Conservation (phyloP, 2,888 invertebrate species). For the Marronus borbonicus region DNA sequence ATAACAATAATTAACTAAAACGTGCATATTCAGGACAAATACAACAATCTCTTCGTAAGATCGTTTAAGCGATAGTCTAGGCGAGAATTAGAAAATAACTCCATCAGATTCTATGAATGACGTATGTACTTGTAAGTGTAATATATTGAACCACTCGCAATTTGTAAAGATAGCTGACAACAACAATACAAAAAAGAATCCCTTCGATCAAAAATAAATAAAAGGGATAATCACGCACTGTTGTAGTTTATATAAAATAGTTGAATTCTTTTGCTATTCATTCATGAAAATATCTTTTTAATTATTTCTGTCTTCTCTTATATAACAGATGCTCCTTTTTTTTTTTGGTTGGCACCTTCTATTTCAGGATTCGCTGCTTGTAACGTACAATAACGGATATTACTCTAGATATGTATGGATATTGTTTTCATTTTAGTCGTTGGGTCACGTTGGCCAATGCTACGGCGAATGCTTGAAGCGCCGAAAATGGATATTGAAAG, state of each 20-base stretch:
- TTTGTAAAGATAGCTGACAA: background rate
- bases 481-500: slow-evolving; percentile 99
- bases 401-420: slow-evolving; percentile 45
- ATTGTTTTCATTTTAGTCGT: slow-evolving; percentile 84
- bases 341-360: slow-evolving; percentile 47
- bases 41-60: slow-evolving; percentile 6
- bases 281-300: slow-evolving; percentile 37
- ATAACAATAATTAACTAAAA: background rate
- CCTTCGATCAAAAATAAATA: slow-evolving; percentile 16
- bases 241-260: slow-evolving; percentile 42
- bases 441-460: slow-evolving; percentile 97
- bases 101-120: background rate
- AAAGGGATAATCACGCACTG: slow-evolving; percentile 23
- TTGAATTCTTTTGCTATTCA: slow-evolving; percentile 20
- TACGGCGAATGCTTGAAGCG: slow-evolving; percentile 98
- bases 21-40: slow-evolving; percentile 1
- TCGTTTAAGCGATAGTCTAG: background rate
- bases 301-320: slow-evolving; percentile 19
- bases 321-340: slow-evolving; percentile 43
- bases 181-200: slow-evolving; percentile 12
- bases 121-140: background rate
- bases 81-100: background rate
- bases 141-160: background rate
- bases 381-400: slow-evolving; percentile 39
- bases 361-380: slow-evolving; percentile 42